Evolutionary conservation across 53 echinoderm and acorn worm genomes (phyloP).

Genomic region (Holothuria leucospilota): DNA sequence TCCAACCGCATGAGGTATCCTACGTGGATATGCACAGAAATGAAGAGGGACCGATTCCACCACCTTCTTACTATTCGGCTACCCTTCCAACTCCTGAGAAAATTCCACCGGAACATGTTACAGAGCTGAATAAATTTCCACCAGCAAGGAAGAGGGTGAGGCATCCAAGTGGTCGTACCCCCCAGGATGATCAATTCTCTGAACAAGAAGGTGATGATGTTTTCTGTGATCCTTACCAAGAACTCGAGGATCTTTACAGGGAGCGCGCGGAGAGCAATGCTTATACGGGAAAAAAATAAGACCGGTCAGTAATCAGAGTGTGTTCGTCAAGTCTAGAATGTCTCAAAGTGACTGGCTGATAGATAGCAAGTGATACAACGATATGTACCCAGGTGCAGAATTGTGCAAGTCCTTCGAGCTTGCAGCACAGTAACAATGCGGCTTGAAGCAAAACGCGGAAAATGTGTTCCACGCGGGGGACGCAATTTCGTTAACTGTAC

Average conservation of each 20-base stretch:
- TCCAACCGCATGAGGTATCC: conserved; percentile 20
- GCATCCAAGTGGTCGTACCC: conserved; percentile 29
- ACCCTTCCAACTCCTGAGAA: conserved; percentile 33
- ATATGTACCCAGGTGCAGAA: too few relatives aligned
- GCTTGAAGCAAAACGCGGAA: too few relatives aligned
- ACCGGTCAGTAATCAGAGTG: too few relatives aligned
- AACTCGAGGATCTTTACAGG: conserved; percentile 36
- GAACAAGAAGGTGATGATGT: conserved; percentile 24
- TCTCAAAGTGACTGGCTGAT: too few relatives aligned
- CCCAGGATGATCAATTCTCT: conserved; percentile 3
- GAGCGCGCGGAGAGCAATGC: conserved; percentile 43
- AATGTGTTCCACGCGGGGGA: too few relatives aligned
- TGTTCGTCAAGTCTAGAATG: too few relatives aligned
- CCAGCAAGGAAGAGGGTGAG: conserved; percentile 23
- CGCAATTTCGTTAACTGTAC: too few relatives aligned
- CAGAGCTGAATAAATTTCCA: conserved; percentile 8
- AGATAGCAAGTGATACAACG: too few relatives aligned
- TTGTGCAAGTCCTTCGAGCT: too few relatives aligned
- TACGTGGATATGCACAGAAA: conserved; percentile 44
- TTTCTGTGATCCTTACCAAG: conserved; percentile 38
- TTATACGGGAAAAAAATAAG: conserved; percentile 32
- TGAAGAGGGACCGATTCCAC: conserved; percentile 16
- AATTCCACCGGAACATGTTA: conserved; percentile 32
- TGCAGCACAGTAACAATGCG: too few relatives aligned
- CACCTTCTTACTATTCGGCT: conserved; percentile 47